phyloP scores from a whole-genome alignment of 64 coral and sea anemone genomes.

The Orbicella faveolata region DNA sequence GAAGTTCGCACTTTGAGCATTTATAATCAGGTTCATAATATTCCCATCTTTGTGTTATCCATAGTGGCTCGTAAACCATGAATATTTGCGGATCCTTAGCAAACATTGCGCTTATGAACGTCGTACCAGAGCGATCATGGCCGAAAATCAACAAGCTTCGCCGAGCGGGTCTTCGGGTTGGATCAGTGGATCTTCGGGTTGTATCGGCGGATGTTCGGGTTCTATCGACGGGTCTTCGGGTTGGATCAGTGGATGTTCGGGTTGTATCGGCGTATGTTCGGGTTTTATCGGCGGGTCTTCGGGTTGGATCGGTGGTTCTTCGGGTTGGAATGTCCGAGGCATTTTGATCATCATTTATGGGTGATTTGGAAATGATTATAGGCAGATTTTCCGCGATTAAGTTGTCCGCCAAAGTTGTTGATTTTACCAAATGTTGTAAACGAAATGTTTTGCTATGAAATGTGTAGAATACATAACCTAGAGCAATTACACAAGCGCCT shows the following conservation, averaged over 20 bases:
- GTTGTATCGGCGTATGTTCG: not conserved
- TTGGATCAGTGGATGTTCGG: too few relatives aligned
- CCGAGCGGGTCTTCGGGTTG: not conserved
- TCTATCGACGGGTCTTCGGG: not conserved
- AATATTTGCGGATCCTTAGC: conserved; percentile 54
- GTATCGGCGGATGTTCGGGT: not conserved
- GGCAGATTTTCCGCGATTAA: too few relatives aligned
- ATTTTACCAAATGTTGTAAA: too few relatives aligned
- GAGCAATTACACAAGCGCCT: too few relatives aligned
- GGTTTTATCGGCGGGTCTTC: not conserved
- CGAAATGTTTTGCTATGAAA: too few relatives aligned
- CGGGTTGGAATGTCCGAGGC: not conserved
- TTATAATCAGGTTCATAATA: not conserved
- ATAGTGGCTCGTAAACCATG: conserved; percentile 55
- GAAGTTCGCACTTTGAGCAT: not conserved
- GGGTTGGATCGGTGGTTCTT: too few relatives aligned
- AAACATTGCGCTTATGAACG: conserved; percentile 52
- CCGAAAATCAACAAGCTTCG: conserved; percentile 44
- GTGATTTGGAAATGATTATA: too few relatives aligned
- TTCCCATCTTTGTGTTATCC: conserved; percentile 17
- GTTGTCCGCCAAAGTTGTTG: too few relatives aligned
- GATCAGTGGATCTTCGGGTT: not conserved
- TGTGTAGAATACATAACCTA: too few relatives aligned
- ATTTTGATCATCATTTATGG: too few relatives aligned
- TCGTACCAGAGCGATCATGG: conserved; percentile 56